phyloP scores from a whole-genome alignment of 23 tunicate genomes.

The Ascidia mentula region DNA sequence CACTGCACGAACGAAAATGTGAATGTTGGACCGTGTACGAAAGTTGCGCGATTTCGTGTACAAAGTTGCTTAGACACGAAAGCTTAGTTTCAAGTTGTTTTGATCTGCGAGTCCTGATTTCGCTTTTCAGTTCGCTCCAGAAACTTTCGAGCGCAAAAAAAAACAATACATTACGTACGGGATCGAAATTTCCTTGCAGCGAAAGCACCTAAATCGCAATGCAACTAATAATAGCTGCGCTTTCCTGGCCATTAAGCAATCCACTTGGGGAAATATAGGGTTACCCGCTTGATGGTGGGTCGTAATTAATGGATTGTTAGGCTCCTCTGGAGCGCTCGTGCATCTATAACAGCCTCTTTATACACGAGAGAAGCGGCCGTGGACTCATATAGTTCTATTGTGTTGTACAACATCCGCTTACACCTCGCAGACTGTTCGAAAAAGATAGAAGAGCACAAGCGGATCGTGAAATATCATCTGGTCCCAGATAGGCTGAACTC shows the following conservation, averaged over 20 bases:
- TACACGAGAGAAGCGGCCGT: no score
- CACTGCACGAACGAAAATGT: no score
- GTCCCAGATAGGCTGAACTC: not conserved
- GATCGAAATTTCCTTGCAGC: not conserved
- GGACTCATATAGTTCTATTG: not conserved
- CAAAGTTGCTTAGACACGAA: no score
- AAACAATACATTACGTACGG: no score
- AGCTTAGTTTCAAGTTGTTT: no score
- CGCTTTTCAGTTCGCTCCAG: no score
- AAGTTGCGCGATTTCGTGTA: no score
- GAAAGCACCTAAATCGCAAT: not conserved
- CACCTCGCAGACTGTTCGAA: no score
- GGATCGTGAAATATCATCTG: not conserved
- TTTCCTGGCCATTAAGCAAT: slow-evolving; percentile 5
- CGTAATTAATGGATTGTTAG: not conserved
- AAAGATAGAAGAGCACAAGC: not conserved
- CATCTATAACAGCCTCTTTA: not conserved
- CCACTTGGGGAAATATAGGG: not conserved
- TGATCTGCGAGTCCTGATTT: no score
- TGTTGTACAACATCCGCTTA: not conserved
- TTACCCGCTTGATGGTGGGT: not conserved
- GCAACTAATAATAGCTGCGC: not conserved
- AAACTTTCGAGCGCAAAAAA: not conserved
- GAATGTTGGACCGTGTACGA: no score
- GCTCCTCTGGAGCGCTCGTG: not conserved